Evolutionary conservation across 2,888 invertebrate genomes (phyloP).

Genomic region (Sarcophaga rosellei): DNA sequence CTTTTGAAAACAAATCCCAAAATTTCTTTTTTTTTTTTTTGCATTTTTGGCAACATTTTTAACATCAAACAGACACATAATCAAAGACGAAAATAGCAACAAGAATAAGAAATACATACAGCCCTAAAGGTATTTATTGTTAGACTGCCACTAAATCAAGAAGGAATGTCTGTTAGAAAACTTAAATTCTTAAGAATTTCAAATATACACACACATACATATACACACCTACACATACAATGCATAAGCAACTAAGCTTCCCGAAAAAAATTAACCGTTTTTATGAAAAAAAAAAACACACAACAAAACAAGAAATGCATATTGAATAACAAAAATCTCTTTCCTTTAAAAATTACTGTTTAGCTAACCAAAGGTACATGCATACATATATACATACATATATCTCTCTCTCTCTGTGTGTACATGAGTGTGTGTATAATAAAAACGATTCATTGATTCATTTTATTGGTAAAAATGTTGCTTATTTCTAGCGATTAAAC

Average conservation of each 20-base stretch:
- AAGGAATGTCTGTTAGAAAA: conserved; percentile 47
- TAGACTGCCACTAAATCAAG: conserved; percentile 14
- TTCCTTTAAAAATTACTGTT: neutral
- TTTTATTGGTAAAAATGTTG: conserved; percentile 23
- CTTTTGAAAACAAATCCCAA: neutral
- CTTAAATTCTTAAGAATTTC: conserved; percentile 56
- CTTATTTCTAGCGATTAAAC: conserved; percentile 79
- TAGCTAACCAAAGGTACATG: neutral
- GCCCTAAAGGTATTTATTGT: conserved; percentile 40
- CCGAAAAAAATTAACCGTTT: conserved; percentile 61
- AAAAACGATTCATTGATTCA: conserved; percentile 70
- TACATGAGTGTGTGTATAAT: neutral
- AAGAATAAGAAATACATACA: conserved; percentile 3
- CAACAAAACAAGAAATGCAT: conserved; percentile 62
- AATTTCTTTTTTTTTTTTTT: neutral
- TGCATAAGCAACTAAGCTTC: conserved; percentile 65
- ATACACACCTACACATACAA: neutral
- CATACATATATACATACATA: too few relatives aligned
- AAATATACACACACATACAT: neutral
- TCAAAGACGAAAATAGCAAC: neutral
- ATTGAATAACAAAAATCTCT: conserved; percentile 66
- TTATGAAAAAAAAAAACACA: conserved; percentile 66
- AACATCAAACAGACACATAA: conserved; percentile 31
- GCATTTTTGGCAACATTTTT: conserved; percentile 19
- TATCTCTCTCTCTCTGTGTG: neutral